Evolutionary conservation across 2,888 invertebrate species (phyloP).

Genomic region (Eugnorisma glareosa): DNA sequence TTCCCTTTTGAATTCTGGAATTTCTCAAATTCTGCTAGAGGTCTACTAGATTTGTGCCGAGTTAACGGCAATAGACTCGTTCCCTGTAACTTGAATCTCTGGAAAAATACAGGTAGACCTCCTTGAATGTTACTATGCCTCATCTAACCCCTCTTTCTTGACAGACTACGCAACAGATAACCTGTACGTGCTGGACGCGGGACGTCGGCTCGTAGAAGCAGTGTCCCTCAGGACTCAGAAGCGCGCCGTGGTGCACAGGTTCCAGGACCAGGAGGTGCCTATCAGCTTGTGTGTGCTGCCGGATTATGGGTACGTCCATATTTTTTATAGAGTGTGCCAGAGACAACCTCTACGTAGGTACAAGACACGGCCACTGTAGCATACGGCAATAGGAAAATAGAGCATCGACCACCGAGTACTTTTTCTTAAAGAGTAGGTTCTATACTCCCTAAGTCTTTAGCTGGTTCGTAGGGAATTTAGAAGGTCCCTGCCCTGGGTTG

Average conservation of each 20-base stretch:
- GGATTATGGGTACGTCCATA: constrained; percentile 90
- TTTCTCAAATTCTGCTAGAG: not conserved
- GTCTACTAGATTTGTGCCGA: not conserved
- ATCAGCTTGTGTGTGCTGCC: constrained; percentile 93
- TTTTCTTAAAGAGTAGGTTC: too few species aligned
- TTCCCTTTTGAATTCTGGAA: not conserved
- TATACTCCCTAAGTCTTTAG: too few species aligned
- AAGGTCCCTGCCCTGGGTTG: too few species aligned
- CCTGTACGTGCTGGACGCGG: constrained; percentile 93
- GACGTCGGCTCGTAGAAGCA: constrained; percentile 91
- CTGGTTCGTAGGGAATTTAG: too few species aligned
- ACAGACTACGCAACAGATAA: constrained; percentile 93
- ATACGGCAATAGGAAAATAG: not conserved
- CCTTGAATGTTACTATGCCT: not conserved
- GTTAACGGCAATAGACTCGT: not conserved
- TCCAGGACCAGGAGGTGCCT: constrained; percentile 91
- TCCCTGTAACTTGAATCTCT: not conserved
- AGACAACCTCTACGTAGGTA: not conserved
- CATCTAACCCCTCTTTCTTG: constrained; percentile 32
- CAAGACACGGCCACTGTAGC: not conserved
- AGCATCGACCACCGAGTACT: too few species aligned
- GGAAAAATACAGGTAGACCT: not conserved
- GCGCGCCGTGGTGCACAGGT: constrained; percentile 91
- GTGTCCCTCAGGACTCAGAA: constrained; percentile 91
- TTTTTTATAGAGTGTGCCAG: not conserved